A percentile compares a stretch with the other conserved stretches of the same genome.
These are phyloP conservation scores for Choloepus didactylus DNA, from an alignment of 2,797 vertebrate genomes.

Conservation along the genomic window DNA sequence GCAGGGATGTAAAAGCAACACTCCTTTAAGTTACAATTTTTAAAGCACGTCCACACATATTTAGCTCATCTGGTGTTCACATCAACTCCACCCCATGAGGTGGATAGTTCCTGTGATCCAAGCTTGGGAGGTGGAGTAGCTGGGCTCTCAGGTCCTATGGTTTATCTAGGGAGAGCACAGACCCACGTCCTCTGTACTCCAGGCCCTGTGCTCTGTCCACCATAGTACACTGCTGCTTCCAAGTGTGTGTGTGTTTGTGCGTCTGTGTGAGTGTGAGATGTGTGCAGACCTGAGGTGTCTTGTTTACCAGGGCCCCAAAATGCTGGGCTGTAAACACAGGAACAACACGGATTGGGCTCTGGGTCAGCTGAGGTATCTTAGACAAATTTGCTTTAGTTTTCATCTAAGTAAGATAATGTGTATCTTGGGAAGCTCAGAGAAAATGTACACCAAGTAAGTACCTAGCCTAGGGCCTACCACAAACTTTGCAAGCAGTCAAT, in stretches of 20 bases:
- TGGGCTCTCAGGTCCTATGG: not conserved
- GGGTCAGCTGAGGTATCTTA: not conserved
- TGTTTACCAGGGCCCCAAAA: not conserved
- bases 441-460: not conserved
- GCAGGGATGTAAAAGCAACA: not conserved
- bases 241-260: not conserved
- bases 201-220: not conserved
- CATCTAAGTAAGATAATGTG: not conserved
- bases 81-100: rapidly evolving
- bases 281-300: not conserved
- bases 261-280: no score
- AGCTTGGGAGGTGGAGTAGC: not conserved
- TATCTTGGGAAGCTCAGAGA: not conserved
- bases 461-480: not conserved
- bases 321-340: not conserved
- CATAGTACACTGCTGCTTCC: not conserved
- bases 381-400: not conserved
- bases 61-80: not conserved
- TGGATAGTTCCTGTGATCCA: not conserved
- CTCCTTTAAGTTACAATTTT: not conserved
- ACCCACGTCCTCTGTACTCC: not conserved
- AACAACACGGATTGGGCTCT: not conserved
- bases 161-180: not conserved
- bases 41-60: not conserved
- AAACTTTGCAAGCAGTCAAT: not conserved